These are phyloP conservation scores for Brevimyrus niger DNA, from an alignment of 2,113 vertebrate genomes.

Conservation along the genomic window DNA sequence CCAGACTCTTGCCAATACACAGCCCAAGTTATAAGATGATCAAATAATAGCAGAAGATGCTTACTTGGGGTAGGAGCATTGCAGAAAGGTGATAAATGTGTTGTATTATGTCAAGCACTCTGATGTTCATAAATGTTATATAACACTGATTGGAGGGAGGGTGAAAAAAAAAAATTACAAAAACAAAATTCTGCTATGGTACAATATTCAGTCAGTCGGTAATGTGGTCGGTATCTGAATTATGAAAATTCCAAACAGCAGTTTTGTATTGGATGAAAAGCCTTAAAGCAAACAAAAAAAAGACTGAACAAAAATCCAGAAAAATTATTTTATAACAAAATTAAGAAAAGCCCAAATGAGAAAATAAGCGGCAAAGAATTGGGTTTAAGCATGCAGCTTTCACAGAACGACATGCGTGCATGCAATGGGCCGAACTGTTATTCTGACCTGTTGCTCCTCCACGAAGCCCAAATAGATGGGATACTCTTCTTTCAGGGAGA, in stretches of 20 bases:
- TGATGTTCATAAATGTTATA: neutral
- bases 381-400: conserved; percentile 44
- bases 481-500: conserved; percentile 59
- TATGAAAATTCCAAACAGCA: neutral
- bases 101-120: neutral
- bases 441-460: conserved; percentile 66
- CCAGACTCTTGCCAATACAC: no score
- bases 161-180: neutral
- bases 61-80: no score
- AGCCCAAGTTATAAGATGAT: no score
- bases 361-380: conserved; percentile 6
- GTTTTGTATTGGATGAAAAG: neutral
- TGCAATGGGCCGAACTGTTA: neutral
- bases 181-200: neutral
- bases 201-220: neutral
- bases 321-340: conserved; percentile 35
- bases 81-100: neutral
- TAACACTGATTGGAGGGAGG: neutral
- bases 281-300: neutral
- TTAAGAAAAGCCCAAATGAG: conserved; percentile 25
- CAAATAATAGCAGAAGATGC: no score
- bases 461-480: conserved; percentile 45
- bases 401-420: conserved; percentile 44
- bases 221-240: neutral
- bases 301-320: neutral